Conservation (phyloP, 2,888 invertebrate genomes). For the Hydrotaea cyrtoneurina region DNA sequence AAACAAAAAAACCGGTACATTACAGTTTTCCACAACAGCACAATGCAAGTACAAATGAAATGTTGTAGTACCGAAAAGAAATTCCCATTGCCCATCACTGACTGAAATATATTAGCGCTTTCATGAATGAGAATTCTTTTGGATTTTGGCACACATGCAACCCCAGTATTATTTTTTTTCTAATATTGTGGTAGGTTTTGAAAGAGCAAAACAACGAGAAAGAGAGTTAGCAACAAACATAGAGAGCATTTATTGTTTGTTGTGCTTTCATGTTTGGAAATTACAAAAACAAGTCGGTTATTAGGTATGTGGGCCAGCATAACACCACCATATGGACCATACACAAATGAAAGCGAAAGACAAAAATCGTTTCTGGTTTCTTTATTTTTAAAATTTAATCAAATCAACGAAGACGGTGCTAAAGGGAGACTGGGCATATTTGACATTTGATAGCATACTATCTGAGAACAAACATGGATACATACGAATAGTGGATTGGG, state of each 20-base stretch:
- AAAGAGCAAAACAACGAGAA: slow-evolving; percentile 3
- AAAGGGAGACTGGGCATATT: background rate
- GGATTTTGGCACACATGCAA: background rate
- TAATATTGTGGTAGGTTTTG: slow-evolving; percentile 42
- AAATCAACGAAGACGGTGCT: slow-evolving; percentile 13
- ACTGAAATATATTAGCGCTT: too few relatives aligned
- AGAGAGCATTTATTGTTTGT: slow-evolving; percentile 29
- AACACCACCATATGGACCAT: background rate
- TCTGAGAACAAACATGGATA: background rate
- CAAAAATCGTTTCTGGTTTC: background rate
- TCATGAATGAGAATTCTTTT: background rate
- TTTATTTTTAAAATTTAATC: background rate
- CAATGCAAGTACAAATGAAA: too few relatives aligned
- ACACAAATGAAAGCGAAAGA: slow-evolving; percentile 24
- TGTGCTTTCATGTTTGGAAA: slow-evolving; percentile 40
- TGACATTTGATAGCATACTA: background rate
- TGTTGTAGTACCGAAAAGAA: too few relatives aligned
- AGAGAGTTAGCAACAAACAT: background rate
- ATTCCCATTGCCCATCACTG: too few relatives aligned
- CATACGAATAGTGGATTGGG: background rate
- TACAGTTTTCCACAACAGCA: too few relatives aligned
- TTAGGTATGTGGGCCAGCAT: slow-evolving; percentile 42
- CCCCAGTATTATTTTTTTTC: background rate
- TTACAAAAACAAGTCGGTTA: slow-evolving; percentile 40
- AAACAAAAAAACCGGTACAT: too few relatives aligned